phyloP scores from a whole-genome alignment of 2,797 vertebrate species.

The Falco concolor region DNA sequence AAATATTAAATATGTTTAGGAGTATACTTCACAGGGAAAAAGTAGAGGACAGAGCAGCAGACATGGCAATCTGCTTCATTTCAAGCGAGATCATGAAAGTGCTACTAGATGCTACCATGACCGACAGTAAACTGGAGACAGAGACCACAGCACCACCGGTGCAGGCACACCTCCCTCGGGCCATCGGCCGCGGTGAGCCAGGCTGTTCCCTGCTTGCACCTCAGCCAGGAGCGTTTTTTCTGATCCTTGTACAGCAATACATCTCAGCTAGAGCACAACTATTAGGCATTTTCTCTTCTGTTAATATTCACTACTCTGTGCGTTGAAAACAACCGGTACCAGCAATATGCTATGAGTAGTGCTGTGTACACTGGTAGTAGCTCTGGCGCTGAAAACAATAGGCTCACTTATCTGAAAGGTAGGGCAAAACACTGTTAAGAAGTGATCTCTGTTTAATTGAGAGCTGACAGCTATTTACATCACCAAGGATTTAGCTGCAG shows the following conservation, averaged over 20 bases:
- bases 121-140: not conserved
- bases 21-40: not conserved
- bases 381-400: not conserved
- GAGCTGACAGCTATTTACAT: constrained; percentile 38
- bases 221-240: not conserved
- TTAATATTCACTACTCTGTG: not conserved
- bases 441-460: not conserved
- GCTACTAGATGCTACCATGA: not conserved
- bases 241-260: not conserved
- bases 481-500: constrained; percentile 3
- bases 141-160: not conserved
- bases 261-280: not conserved
- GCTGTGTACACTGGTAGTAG: not conserved
- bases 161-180: not conserved
- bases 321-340: not conserved
- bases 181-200: accelerated
- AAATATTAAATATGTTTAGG: not conserved
- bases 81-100: not conserved
- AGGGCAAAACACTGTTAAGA: not conserved
- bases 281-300: not conserved
- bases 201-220: not conserved
- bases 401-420: not conserved
- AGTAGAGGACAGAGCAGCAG: not conserved
- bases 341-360: not conserved
- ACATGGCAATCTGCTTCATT: not conserved